Conservation (phyloP, 2,797 vertebrate species). For the Sebastes diploproa region DNA sequence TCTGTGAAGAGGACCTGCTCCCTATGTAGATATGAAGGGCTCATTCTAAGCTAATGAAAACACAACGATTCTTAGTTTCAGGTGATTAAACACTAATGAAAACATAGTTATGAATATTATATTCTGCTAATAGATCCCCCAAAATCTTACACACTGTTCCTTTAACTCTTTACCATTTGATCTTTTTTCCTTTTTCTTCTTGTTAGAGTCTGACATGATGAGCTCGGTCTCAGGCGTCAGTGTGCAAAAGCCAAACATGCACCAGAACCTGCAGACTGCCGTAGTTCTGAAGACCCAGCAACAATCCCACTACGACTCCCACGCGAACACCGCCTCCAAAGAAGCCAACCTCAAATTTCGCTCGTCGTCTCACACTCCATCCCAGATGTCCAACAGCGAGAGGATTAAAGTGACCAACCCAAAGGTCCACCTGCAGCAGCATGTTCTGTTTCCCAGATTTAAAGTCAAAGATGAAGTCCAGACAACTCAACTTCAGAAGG, state of each 20-base stretch:
- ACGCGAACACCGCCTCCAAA: constrained; percentile 31
- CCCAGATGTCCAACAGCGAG: constrained; percentile 7
- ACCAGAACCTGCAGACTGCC: constrained; percentile 25
- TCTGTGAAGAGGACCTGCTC: too few relatives aligned
- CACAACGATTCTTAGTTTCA: too few relatives aligned
- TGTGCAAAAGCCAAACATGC: constrained; percentile 10
- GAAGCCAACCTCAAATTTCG: constrained; percentile 25
- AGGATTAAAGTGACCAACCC: not conserved
- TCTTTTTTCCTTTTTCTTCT: constrained; percentile 11
- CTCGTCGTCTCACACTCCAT: not conserved
- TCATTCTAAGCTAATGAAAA: too few relatives aligned
- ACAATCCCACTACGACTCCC: constrained; percentile 11
- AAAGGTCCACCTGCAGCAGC: not conserved
- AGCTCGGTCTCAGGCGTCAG: constrained; percentile 28
- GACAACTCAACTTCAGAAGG: not conserved
- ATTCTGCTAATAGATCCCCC: too few relatives aligned
- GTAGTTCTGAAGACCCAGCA: constrained; percentile 41
- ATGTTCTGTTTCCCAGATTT: not conserved
- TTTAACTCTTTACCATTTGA: not conserved
- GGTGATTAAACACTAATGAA: too few relatives aligned
- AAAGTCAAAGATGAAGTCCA: constrained; percentile 4
- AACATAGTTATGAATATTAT: too few relatives aligned
- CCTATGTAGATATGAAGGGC: too few relatives aligned
- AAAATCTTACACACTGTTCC: too few relatives aligned
- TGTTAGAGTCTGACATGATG: constrained; percentile 73